Base-by-base conservation (phyloP, 2,888 invertebrate genomes). In the Pilophorus perplexus region DNA sequence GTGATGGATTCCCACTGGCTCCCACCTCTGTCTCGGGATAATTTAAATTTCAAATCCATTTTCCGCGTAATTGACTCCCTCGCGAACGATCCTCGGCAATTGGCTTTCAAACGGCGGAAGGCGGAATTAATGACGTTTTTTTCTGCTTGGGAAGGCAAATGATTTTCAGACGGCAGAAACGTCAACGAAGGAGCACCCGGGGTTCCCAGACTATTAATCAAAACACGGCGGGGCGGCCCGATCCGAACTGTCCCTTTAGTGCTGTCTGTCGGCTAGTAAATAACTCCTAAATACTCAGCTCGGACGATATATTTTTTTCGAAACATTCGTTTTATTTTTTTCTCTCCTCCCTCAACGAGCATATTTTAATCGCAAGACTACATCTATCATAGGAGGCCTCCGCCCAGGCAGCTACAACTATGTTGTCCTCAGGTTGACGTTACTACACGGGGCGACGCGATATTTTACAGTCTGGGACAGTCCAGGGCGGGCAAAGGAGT, bases 1-100 rank as follows among this genome's bases (percentile, higher is more conserved):
- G n/a, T n/a, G n/a, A n/a, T n/a, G n/a, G n/a, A n/a, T n/a, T n/a
- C n/a, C n/a, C n/a, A n/a, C n/a, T n/a, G n/a, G n/a, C n/a, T n/a
- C n/a, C 42, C 14, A 20, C 25, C 23, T 20, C 20, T 14, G 44
- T 23, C 46, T 25, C 16, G 18, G n/a, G 28, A 28, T 52, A 27
- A 52, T 52, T 52, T 52, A 28, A 52, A 52, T 25, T 52, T 52
- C 18, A 52, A 52, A 52, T 52, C 18, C 12, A 52, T 52, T 52
- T 27, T 52, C 52, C 28, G 52, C 52, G 28, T 28, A 28, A 52
- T 52, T 52, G 52, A 28, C 33, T 52, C 28, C 52, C 18, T 52
- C 33, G 28, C 20, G 46, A 46, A 46, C 23, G 33, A 12, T 52
- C 18, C 28, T 25, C 12, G 28, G 28, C 5, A 18, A 28, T 16